Evolutionary conservation across 2,113 vertebrate species (phyloP).

Genomic region (Carlito syrichta): DNA sequence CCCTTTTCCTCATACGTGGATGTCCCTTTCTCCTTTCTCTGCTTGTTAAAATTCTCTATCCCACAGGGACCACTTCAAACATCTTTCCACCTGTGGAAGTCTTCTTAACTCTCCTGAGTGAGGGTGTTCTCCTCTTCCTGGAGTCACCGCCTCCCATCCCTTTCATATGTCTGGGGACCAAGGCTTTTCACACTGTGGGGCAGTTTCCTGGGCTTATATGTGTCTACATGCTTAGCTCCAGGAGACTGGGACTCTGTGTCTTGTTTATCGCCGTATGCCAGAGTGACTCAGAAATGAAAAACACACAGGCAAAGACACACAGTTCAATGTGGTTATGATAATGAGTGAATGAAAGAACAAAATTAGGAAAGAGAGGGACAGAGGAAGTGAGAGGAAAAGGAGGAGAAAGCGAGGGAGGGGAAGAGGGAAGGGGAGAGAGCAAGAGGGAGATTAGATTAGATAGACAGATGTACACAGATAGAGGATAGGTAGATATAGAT

Average conservation of each 20-base stretch:
- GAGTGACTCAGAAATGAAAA: background rate
- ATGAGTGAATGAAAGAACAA: background rate
- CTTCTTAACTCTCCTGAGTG: background rate
- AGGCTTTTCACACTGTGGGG: background rate
- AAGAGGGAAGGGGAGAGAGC: no score
- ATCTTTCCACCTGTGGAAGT: no score
- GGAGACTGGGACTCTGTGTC: no score
- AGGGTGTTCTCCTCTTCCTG: background rate
- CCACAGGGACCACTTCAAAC: background rate
- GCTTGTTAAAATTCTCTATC: background rate
- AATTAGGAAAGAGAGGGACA: background rate
- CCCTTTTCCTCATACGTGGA: background rate
- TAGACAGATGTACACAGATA: no score
- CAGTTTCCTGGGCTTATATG: fast-evolving
- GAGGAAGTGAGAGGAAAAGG: fast-evolving
- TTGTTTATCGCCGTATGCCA: fast-evolving
- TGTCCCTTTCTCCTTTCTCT: background rate
- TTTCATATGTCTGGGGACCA: background rate
- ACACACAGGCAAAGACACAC: no score
- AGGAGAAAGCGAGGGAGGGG: no score
- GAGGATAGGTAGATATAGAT: no score
- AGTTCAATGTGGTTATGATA: fast-evolving
- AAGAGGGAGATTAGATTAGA: background rate
- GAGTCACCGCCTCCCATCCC: no score
- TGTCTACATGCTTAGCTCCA: background rate